Base-by-base conservation (phyloP, 2,797 vertebrate genomes). In the Natrix natrix region DNA sequence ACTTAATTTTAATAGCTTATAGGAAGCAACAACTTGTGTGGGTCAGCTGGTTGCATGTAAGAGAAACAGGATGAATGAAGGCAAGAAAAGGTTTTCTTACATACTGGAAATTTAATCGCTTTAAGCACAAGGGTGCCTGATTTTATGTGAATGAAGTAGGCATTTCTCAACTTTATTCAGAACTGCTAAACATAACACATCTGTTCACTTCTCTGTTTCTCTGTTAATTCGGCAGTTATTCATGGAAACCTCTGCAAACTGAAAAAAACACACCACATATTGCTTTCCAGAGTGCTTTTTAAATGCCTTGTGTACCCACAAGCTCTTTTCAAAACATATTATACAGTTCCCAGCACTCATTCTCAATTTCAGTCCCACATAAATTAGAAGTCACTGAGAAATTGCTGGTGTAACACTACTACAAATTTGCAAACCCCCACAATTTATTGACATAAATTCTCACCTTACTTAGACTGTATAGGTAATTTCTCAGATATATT, bases 181-280 rank as follows among this genome's bases (percentile, higher is more conserved):
- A 89, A n/a, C 63, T 32, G 54, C 55, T 26, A 88, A 88, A 87
- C 54, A 92, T 92, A 92, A 26, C 61, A 88, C 26, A 48, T 56
- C 61, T 74, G 52, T 61, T 83, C 74, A 91, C 11, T 83, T 83
- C 74, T 83, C 52, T 69, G 20, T 61, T 59, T 74, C 88, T 11
- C 28, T 48, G 43, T 57, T 86, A 86, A 54, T 60, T 4, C n/a
- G 26, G 55, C 60, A 92, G 37, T n/a, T n/a, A 54, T 86, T 13
- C 26, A 78, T 83, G 48, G 37, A 69, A 43, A 37, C 28, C 32
- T 12, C 92, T 87, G 28, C 17, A 88, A 32, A 78, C 54, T 60
- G 48, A 0, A 22, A 60, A 16, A 13, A 0, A 4, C 8, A 20
- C 16, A 0, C 2, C 16, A 0, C 2, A 69, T 89, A 59, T 8